A percentile compares a stretch with the other conserved stretches of the same genome.
phyloP scores from a whole-genome alignment of 2,888 invertebrate genomes.

The Nematopogon swammerdamellus region DNA sequence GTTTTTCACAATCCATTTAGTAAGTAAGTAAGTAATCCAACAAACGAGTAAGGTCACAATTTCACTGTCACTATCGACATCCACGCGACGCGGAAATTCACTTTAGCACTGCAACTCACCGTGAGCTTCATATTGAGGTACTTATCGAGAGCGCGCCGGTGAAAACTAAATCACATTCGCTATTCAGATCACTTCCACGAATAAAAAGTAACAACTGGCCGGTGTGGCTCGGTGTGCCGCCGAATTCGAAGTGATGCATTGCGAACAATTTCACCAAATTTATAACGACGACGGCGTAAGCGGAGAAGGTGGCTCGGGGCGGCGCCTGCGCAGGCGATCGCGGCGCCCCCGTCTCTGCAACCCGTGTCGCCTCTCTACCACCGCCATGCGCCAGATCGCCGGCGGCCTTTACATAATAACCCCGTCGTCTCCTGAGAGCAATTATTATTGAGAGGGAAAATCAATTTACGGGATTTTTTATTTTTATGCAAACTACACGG shows the following conservation, averaged over 20 bases:
- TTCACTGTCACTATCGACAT: too few relatives aligned
- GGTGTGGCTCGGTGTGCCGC: conserved; percentile 44
- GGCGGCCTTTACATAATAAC: too few relatives aligned
- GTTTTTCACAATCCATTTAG: too few relatives aligned
- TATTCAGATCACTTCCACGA: conserved; percentile 20
- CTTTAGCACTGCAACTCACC: conserved; percentile 32
- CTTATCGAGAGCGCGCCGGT: conserved; percentile 36
- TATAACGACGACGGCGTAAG: conserved; percentile 38
- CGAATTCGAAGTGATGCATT: conserved; percentile 51
- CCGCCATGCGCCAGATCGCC: too few relatives aligned
- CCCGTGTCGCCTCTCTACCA: too few relatives aligned
- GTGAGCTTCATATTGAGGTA: conserved; percentile 48
- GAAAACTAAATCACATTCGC: conserved; percentile 43
- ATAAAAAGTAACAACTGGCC: conserved; percentile 25
- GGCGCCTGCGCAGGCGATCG: conserved; percentile 16
- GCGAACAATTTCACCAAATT: conserved; percentile 45
- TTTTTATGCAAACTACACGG: too few relatives aligned
- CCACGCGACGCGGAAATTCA: background rate
- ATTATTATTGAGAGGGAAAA: too few relatives aligned
- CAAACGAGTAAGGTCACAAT: too few relatives aligned
- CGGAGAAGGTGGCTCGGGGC: conserved; percentile 19
- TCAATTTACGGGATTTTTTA: too few relatives aligned
- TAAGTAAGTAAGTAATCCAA: too few relatives aligned
- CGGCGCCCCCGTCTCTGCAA: too few relatives aligned
- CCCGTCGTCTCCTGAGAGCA: too few relatives aligned